Conservation (phyloP, 2,113 vertebrate species). For the Oncorhynchus keta region DNA sequence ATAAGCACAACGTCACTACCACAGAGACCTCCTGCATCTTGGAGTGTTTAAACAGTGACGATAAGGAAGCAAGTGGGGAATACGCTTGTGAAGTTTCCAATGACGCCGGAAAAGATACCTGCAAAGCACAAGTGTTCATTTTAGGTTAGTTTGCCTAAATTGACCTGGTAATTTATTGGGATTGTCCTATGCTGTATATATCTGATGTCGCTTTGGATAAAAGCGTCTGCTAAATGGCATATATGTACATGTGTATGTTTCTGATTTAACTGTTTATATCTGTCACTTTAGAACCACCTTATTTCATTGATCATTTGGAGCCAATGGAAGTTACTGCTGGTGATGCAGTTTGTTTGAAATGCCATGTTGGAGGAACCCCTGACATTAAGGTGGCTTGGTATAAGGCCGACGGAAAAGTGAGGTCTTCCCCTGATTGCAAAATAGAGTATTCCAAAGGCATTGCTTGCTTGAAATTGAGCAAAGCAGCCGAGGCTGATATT, state of each 20-base stretch:
- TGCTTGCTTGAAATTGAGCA: conserved; percentile 86
- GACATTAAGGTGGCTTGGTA: conserved; percentile 98
- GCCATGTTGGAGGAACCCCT: conserved; percentile 89
- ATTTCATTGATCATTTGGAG: conserved; percentile 87
- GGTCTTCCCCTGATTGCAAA: conserved; percentile 87
- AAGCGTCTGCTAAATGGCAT: too few species aligned
- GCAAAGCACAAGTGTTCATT: conserved; percentile 83
- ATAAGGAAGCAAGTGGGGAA: conserved; percentile 82
- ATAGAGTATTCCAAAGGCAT: conserved; percentile 88
- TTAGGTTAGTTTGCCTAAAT: conserved; percentile 77
- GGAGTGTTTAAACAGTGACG: conserved; percentile 87
- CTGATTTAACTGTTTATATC: conserved; percentile 24
- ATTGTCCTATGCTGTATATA: not conserved
- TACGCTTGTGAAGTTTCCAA: conserved; percentile 91
- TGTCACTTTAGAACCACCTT: conserved; percentile 84
- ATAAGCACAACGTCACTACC: conserved; percentile 86
- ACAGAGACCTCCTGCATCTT: conserved; percentile 93
- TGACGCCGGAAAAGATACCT: conserved; percentile 86
- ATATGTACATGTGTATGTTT: not conserved
- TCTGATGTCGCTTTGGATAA: too few species aligned
- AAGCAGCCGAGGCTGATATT: conserved; percentile 80
- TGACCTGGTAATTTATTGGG: not conserved
- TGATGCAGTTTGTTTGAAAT: conserved; percentile 85
- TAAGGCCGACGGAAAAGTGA: conserved; percentile 92
- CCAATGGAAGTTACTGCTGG: conserved; percentile 88